A percentile compares a stretch with the other conserved stretches of the same genome.
These are phyloP conservation scores for Coelinius sp. DNA, from an alignment of 2,888 invertebrate genomes.

Conservation along the genomic window DNA sequence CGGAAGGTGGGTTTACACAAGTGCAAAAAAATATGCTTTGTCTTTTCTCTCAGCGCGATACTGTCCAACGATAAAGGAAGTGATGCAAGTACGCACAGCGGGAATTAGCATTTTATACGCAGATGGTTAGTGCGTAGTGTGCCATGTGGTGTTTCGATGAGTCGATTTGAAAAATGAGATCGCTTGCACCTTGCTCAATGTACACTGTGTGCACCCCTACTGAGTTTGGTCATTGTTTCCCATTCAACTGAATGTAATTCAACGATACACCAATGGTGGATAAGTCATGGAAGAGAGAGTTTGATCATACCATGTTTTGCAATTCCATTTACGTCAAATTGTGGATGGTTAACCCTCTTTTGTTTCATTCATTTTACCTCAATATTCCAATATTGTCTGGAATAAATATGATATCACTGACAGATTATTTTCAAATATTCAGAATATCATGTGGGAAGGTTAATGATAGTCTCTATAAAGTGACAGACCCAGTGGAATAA, in stretches of 20 bases:
- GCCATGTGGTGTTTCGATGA: constrained; percentile 45
- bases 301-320: constrained; percentile 26
- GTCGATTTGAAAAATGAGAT: constrained; percentile 44
- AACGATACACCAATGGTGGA: constrained; percentile 28
- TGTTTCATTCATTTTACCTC: constrained; percentile 3
- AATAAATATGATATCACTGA: too few relatives aligned
- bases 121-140: constrained; percentile 49
- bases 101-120: constrained; percentile 54
- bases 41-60: constrained; percentile 41
- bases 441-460: too few relatives aligned
- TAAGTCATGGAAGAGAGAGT: constrained; percentile 25
- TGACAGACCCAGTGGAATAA: too few relatives aligned
- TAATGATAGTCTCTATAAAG: too few relatives aligned
- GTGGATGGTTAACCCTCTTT: neutral
- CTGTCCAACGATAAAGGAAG: constrained; percentile 40
- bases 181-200: constrained; percentile 50
- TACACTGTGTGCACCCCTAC: constrained; percentile 38
- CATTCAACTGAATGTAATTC: constrained; percentile 33
- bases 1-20: neutral
- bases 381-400: neutral
- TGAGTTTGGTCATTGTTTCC: constrained; percentile 44
- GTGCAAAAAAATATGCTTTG: constrained; percentile 23
- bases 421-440: too few relatives aligned
- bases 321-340: constrained; percentile 26
- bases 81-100: constrained; percentile 42